These are phyloP conservation scores for Latrodectus elegans DNA, from an alignment of 2,888 invertebrate species.

Conservation along the genomic window DNA sequence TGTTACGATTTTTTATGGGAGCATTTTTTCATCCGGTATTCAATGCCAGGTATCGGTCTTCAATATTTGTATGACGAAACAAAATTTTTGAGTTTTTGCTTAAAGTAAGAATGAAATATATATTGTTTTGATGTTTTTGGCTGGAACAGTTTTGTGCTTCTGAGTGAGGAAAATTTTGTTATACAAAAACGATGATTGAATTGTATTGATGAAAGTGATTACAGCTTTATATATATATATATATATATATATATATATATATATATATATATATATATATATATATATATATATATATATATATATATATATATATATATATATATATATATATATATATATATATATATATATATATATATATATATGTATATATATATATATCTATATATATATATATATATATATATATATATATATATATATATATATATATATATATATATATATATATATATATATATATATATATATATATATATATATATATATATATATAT, in stretches of 20 bases:
- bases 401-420: slow-evolving; percentile 8
- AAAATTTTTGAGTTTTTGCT: slow-evolving; percentile 1
- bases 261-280: slow-evolving; percentile 17
- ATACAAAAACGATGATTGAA: background rate
- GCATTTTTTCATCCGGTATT: background rate
- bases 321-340: too few species aligned
- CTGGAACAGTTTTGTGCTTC: background rate
- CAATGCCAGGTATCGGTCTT: slow-evolving; percentile 8
- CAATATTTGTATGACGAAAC: background rate
- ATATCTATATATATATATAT: slow-evolving; percentile 13
- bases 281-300: background rate
- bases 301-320: too few species aligned
- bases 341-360: slow-evolving; percentile 12
- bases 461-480: slow-evolving; percentile 11
- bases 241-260: slow-evolving; percentile 12
- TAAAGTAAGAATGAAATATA: background rate
- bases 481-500: slow-evolving; percentile 12
- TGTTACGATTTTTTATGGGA: background rate
- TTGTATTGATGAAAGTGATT: background rate
- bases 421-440: slow-evolving; percentile 14
- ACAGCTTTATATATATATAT: slow-evolving; percentile 13
- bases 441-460: slow-evolving; percentile 17
- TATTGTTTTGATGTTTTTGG: background rate
- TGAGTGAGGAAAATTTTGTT: background rate
- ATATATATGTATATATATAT: slow-evolving; percentile 15